These are phyloP conservation scores for Cisticola juncidis DNA, from an alignment of 2,113 vertebrate species.

Conservation along the genomic window DNA sequence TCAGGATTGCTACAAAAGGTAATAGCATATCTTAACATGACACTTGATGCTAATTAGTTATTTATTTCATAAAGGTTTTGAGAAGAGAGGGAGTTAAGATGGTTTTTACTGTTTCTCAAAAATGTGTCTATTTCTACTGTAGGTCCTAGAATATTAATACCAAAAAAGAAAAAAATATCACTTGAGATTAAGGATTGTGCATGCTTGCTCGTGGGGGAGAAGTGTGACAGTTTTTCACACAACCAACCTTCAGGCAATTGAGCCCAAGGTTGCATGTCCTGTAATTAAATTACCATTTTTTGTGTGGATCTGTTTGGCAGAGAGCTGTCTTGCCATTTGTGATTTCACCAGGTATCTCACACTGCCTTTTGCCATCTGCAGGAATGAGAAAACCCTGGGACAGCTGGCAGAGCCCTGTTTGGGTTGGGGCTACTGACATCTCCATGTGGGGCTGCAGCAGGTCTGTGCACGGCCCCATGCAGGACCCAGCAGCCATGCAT, in stretches of 20 bases:
- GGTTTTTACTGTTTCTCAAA: background rate
- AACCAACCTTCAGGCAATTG: rapidly evolving
- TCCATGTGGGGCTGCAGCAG: background rate
- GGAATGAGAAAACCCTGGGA: background rate
- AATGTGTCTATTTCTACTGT: background rate
- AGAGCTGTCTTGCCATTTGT: background rate
- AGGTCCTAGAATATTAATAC: background rate
- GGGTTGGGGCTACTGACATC: rapidly evolving
- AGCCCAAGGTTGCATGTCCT: background rate
- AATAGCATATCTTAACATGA: background rate
- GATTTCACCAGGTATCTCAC: background rate
- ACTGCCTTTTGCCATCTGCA: background rate
- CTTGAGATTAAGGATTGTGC: background rate
- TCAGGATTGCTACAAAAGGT: background rate
- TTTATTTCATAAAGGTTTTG: background rate
- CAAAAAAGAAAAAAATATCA: background rate
- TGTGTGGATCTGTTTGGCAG: background rate
- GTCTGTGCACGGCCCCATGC: rapidly evolving
- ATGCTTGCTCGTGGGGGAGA: background rate
- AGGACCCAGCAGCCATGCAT: background rate
- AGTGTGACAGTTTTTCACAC: background rate
- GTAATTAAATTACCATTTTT: background rate
- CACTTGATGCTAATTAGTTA: background rate
- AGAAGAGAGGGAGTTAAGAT: background rate
- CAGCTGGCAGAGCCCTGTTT: background rate